Base-by-base conservation (phyloP, 2,888 invertebrate species). In the Argyresthia albistria region DNA sequence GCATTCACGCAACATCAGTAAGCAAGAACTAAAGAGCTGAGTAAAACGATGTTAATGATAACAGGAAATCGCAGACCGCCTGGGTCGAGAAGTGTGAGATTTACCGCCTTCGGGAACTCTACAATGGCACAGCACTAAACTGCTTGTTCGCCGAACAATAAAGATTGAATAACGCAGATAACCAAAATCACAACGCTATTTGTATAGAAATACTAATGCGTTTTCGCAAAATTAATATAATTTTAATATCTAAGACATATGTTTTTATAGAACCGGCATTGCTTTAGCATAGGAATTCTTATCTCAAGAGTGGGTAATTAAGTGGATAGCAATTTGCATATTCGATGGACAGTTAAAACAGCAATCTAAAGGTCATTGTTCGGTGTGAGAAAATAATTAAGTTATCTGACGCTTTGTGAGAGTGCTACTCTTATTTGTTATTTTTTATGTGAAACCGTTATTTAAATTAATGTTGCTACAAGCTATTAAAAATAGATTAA, bases 271-370 rank as follows among this genome's bases (percentile, higher is more conserved):
- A 68, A 52, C 54, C 49, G 52, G 52, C 25, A 25, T 25, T 57
- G 54, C 52, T 70, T 67, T 64, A 62, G 61, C 58, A 49, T 58
- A 65, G 62, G 65, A 65, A 69, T 65, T 64, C 59, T 69, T 70
- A 70, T 73, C 65, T 62, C 61, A 57, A 58, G 58, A 58, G 57
- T 58, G 58, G 60, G 69, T 74, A 80, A 80, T 80, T 75, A 79
- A 69, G 70, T 60, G 63, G 58, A 68, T 67, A 72, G 74, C 69
- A 72, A 77, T 83, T 79, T 78, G 70, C 69, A 78, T 80, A 70
- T 59, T 62, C 65, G 71, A 58, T 60, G 68, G 68, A 65, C 60
- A 64, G 70, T 68, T 64, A 66, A 69, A 73, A 68, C 67, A 65
- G 66, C 67, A 66, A 66, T 61, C 61, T 61, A 54, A 65, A 64